Percentiles rank a stretch among this genome's conserved stretches.
These are phyloP conservation scores for Euclidia mi DNA, from an alignment of 2,888 invertebrate species.

Conservation along the genomic window DNA sequence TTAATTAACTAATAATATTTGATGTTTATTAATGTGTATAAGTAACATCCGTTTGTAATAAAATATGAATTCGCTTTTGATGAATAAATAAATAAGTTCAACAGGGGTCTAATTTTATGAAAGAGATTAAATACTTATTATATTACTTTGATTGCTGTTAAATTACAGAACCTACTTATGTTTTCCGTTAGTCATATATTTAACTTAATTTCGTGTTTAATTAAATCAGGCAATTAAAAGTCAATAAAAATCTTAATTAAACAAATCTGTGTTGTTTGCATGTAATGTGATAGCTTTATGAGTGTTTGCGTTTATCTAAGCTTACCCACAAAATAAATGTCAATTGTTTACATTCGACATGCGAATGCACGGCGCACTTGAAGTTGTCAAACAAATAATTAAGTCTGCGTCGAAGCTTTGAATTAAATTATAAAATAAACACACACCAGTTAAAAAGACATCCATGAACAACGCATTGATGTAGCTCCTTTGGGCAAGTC, in stretches of 20 bases:
- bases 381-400: constrained; percentile 54
- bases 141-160: not conserved
- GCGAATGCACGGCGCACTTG: constrained; percentile 58
- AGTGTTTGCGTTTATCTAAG: constrained; percentile 56
- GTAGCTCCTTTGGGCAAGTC: constrained; percentile 86
- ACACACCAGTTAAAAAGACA: constrained; percentile 90
- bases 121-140: not conserved
- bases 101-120: not conserved
- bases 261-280: constrained; percentile 44
- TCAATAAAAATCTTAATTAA: constrained; percentile 41
- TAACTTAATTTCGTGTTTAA: constrained; percentile 16
- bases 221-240: constrained; percentile 28
- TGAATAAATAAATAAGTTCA: not conserved
- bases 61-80: not conserved
- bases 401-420: constrained; percentile 37
- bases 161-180: not conserved
- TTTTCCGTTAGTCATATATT: constrained; percentile 2
- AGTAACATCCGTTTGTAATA: not conserved
- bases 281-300: constrained; percentile 60
- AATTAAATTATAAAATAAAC: constrained; percentile 65
- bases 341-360: constrained; percentile 67
- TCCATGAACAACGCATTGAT: constrained; percentile 90
- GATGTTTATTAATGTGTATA: constrained; percentile 1
- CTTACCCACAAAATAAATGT: constrained; percentile 66
- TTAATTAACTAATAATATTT: not conserved